Conservation (phyloP, 2,797 vertebrate genomes). For the Enteromius afrohamiltoni region DNA sequence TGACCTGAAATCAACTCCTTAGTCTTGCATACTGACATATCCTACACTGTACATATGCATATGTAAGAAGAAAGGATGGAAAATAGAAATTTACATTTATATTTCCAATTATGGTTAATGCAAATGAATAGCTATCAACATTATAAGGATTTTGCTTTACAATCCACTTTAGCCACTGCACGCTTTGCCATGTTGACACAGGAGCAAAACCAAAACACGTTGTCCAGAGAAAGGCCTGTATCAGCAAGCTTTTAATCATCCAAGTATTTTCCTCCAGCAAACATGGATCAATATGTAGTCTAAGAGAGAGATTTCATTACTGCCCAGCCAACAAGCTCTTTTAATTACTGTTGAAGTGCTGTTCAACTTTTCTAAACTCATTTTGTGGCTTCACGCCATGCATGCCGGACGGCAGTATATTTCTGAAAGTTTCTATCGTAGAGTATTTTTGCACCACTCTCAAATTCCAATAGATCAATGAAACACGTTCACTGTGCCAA, state of each 20-base stretch:
- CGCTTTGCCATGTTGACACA: slow-evolving; percentile 32
- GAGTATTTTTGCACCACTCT: not conserved
- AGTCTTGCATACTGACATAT: not conserved
- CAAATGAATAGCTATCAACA: slow-evolving; percentile 10
- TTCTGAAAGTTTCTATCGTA: slow-evolving; percentile 6
- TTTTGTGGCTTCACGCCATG: not conserved
- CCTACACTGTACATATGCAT: not conserved
- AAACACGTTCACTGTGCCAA: not conserved
- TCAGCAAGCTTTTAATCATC: slow-evolving; percentile 58
- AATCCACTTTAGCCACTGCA: slow-evolving; percentile 15
- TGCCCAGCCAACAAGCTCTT: slow-evolving; percentile 47
- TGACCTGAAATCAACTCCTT: slow-evolving; percentile 6
- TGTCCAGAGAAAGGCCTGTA: slow-evolving; percentile 29
- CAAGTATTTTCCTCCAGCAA: slow-evolving; percentile 48
- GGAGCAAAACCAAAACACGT: slow-evolving; percentile 8
- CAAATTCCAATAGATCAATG: slow-evolving; percentile 3
- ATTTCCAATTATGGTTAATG: slow-evolving; percentile 19
- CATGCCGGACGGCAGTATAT: slow-evolving; percentile 8
- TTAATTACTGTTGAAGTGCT: slow-evolving; percentile 49
- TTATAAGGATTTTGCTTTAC: slow-evolving; percentile 29
- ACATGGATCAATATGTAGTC: slow-evolving; percentile 53
- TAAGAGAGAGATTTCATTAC: slow-evolving; percentile 51
- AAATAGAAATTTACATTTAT: not conserved
- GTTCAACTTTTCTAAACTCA: slow-evolving; percentile 43
- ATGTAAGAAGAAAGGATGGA: not conserved